Evolutionary conservation across 2,113 vertebrate species (phyloP).

Genomic region (Speoplatyrhinus poulsoni): DNA sequence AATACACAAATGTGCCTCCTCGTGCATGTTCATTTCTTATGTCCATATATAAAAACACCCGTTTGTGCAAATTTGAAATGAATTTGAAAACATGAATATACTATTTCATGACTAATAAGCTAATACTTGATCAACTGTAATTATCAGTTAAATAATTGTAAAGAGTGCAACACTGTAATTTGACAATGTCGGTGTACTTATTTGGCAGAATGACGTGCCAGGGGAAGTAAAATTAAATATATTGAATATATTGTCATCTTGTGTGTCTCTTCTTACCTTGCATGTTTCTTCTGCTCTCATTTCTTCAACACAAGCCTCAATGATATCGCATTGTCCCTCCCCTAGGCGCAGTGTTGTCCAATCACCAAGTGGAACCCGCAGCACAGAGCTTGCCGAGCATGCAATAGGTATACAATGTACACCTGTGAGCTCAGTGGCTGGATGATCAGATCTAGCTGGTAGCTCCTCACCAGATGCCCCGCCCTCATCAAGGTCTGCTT

Average conservation of each 20-base stretch:
- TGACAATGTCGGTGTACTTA: not conserved
- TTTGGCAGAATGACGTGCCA: not conserved
- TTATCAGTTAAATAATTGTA: not conserved
- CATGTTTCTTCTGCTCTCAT: slow-evolving; percentile 81
- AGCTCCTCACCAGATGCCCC: slow-evolving; percentile 8
- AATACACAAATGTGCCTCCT: not conserved
- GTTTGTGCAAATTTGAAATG: no score
- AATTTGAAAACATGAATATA: not conserved
- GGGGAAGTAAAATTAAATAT: no score
- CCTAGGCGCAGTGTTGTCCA: slow-evolving; percentile 75
- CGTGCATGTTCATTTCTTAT: not conserved
- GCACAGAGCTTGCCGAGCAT: slow-evolving; percentile 63
- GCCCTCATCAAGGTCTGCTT: slow-evolving; percentile 18
- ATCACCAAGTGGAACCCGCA: slow-evolving; percentile 72
- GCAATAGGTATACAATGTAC: slow-evolving; percentile 13
- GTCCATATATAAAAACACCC: no score
- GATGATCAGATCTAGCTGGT: slow-evolving; percentile 1
- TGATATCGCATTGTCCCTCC: slow-evolving; percentile 80
- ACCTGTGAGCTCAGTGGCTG: slow-evolving; percentile 1
- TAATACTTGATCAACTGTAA: not conserved
- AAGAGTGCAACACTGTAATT: not conserved
- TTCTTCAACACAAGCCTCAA: slow-evolving; percentile 82
- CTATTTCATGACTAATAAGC: not conserved
- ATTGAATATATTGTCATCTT: not conserved
- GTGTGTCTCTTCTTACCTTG: slow-evolving; percentile 60